Base-by-base conservation (phyloP, 2,888 invertebrate genomes). In the Ophion ventricosus region DNA sequence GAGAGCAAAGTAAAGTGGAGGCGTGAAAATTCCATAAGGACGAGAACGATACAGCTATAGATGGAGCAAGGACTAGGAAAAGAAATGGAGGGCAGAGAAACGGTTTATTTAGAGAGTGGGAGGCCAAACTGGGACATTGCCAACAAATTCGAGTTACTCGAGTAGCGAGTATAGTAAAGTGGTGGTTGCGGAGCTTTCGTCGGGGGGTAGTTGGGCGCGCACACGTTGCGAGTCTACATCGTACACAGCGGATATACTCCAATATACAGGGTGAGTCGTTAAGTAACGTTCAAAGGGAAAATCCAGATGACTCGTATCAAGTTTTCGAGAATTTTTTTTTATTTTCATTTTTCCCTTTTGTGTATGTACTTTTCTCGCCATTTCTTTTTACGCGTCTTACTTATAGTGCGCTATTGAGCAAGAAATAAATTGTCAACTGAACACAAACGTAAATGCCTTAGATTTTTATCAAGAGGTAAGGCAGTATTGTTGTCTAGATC, bases 71-170 rank as follows among this genome's bases (percentile, higher is more conserved):
- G 35, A 8, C 35, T 43, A 54, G 80, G 70, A 35, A 63, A 57
- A 43, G 57, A 66, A 57, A 14, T 67, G 57, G 43, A 25, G 56
- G 63, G 57, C 25, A 54, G 76, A 66, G 66, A 43, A 66, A 69
- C 74, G 80, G 80, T 84, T 85, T 87, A 87, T 88, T 89, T 88
- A 88, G 89, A 88, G 90, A 89, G 90, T 87, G 89, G 86, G 87
- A 89, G 89, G 88, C 88, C 88, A 90, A 91, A 92, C 91, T 91
- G 90, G 92, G 91, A 91, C 91, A 91, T 90, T 88, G 90, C 90
- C 91, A 91, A 91, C 89, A 90, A 92, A 91, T 92, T 91, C 90
- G 89, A 91, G 89, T 89, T 88, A 86, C 86, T 86, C 87, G 90
- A 90, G 90, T 90, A 89, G 89, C 87, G 88, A 89, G 89, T 88